Conservation (phyloP, 2,113 vertebrate species). For the Fukomys damarensis region DNA sequence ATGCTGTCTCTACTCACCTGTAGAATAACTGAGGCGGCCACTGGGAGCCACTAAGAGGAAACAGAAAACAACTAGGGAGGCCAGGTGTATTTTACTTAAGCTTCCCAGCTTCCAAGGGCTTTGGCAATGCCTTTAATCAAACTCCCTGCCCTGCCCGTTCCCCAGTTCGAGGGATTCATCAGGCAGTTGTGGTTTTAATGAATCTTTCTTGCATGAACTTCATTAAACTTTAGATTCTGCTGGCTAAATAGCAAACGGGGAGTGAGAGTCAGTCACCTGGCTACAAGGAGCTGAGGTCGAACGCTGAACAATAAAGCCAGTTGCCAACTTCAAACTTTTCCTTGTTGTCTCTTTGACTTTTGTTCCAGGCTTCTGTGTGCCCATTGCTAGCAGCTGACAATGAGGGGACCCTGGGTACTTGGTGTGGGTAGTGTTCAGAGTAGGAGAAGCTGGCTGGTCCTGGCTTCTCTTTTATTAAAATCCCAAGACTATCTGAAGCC, state of each 20-base stretch:
- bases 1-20: slow-evolving; percentile 52
- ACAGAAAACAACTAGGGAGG: background rate
- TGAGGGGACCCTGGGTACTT: accelerated
- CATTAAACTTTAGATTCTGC: slow-evolving; percentile 40
- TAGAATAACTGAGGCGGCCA: background rate
- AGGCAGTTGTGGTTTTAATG: background rate
- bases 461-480: background rate
- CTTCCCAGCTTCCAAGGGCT: background rate
- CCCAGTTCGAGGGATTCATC: background rate
- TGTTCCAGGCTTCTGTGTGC: background rate
- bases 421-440: accelerated
- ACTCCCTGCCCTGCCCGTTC: background rate
- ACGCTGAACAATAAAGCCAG: background rate
- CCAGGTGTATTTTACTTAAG: background rate
- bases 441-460: background rate
- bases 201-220: slow-evolving; percentile 12
- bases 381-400: background rate
- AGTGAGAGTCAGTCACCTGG: background rate
- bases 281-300: slow-evolving; percentile 16
- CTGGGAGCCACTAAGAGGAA: background rate
- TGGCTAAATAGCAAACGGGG: background rate
- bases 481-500: background rate
- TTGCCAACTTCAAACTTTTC: background rate
- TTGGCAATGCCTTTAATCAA: background rate
- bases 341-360: background rate